Evolutionary conservation across 2,113 vertebrate genomes (phyloP), one percentile per base, ranked within the genome.

Genomic region (Marmota flaviventris): DNA sequence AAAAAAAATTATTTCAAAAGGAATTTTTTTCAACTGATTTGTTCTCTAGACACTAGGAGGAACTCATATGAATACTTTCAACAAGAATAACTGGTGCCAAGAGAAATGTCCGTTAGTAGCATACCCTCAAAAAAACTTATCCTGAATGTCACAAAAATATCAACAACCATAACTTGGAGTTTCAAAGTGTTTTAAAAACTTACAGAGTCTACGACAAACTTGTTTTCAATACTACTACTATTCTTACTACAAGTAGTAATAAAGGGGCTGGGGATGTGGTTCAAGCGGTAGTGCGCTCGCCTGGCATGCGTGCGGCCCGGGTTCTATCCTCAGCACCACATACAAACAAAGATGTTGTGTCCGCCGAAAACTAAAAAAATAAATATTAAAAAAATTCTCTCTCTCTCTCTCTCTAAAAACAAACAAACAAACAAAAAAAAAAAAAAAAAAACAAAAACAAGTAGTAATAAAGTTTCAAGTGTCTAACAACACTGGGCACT

Each of bases 81-180:
- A 48, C 1, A 37, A 5, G 18, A 24, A 29, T 12, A 48, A 32
- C 7, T 20, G 73, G 67, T 56, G 27, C 13, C 22, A 11, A 29
- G 48, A 56, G 37, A 67, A 48, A 42, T 5, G 25, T 4, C 12
- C 61, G 82, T 81, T 14, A 32, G n/a, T 18, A 37, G 73, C 37
- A 53, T 13, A 70, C 4, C 34, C 37, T 58, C 5, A 0, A 67
- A 93, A 51, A 24, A 34, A 45, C 67, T 91, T 37, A 82, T 34
- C 48, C 45, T 22, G 5, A 85, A 70, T 39, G 34, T 79, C 85
- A 94, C 61, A 87, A 85, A 95, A 78, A 78, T 73, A 83, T 11
- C 63, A n/a, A 39, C 39, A 81, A 39, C 34, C 42, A 65, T 32
- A 88, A 84, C 10, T 45, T 79, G n/a, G 24, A 13, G 34, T 79